phyloP scores from a whole-genome alignment of 2,797 vertebrate species.

The Cynodonichthys magdalenae region DNA sequence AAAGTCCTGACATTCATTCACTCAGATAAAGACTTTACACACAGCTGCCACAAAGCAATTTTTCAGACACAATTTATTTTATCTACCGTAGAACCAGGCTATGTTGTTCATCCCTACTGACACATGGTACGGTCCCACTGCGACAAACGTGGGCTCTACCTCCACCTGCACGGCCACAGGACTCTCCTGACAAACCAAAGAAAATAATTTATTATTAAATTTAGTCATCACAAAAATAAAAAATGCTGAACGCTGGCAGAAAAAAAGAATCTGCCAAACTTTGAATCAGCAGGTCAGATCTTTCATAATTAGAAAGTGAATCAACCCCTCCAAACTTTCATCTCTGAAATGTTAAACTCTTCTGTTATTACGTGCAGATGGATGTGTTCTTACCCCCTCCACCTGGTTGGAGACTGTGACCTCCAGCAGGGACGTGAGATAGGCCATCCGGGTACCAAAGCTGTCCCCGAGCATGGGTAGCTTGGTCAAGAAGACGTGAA shows the following conservation, averaged over 20 bases:
- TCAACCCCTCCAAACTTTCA: too few species aligned
- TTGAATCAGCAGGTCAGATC: too few species aligned
- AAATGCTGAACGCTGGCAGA: too few species aligned
- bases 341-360: too few species aligned
- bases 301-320: too few species aligned
- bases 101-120: slow-evolving; percentile 98
- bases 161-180: slow-evolving; percentile 89
- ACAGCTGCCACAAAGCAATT: slow-evolving; percentile 5
- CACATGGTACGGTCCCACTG: slow-evolving; percentile 91
- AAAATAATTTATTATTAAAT: slow-evolving; percentile 4
- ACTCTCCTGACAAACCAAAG: slow-evolving; percentile 77
- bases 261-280: too few species aligned
- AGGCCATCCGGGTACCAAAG: slow-evolving; percentile 89
- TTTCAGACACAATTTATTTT: neutral
- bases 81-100: slow-evolving; percentile 91
- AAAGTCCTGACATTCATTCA: neutral
- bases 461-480: slow-evolving; percentile 92
- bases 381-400: slow-evolving; percentile 84
- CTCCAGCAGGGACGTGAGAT: slow-evolving; percentile 95
- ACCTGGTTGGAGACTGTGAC: slow-evolving; percentile 91
- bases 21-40: slow-evolving; percentile 53
- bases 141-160: slow-evolving; percentile 93
- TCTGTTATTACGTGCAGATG: neutral
- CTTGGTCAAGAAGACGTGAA: slow-evolving; percentile 94
- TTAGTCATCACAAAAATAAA: neutral